phyloP scores from a whole-genome alignment of 2,797 vertebrate species.

The Thalassophryne amazonica region DNA sequence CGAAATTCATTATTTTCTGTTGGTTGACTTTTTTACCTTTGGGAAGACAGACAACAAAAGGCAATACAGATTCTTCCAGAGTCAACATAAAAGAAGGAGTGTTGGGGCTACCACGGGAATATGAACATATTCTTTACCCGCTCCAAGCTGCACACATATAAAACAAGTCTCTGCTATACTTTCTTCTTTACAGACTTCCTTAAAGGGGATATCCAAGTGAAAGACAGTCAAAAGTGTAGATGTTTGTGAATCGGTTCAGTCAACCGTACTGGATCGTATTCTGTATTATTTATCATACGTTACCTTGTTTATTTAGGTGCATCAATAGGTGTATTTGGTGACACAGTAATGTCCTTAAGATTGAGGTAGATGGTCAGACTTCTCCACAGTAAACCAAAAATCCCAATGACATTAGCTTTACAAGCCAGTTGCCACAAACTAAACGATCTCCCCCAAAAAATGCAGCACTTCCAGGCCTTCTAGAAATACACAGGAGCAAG shows the following conservation, averaged over 20 bases:
- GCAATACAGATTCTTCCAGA: conserved; percentile 8
- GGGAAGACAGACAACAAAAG: conserved; percentile 3
- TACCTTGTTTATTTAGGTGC: too few relatives aligned
- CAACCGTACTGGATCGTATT: background rate
- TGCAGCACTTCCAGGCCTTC: too few relatives aligned
- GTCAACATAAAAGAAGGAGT: conserved; percentile 11
- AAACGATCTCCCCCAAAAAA: too few relatives aligned
- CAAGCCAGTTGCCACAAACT: too few relatives aligned
- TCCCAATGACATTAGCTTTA: too few relatives aligned
- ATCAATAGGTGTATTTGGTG: too few relatives aligned
- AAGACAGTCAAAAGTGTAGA: background rate
- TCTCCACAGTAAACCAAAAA: too few relatives aligned
- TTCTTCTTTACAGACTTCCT: background rate
- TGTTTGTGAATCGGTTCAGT: background rate
- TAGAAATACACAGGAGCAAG: too few relatives aligned
- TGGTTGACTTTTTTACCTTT: conserved; percentile 23
- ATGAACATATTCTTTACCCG: conserved; percentile 27
- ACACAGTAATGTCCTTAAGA: too few relatives aligned
- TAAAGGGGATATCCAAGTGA: background rate
- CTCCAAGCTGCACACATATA: background rate
- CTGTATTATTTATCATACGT: background rate
- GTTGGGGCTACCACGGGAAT: conserved; percentile 16
- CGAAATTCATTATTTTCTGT: conserved; percentile 46
- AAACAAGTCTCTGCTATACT: background rate
- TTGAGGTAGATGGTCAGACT: too few relatives aligned